Percentiles rank a stretch among this genome's conserved stretches.
These are phyloP conservation scores for Podarcis siculus DNA, from an alignment of 2,797 vertebrate species.

Conservation along the genomic window DNA sequence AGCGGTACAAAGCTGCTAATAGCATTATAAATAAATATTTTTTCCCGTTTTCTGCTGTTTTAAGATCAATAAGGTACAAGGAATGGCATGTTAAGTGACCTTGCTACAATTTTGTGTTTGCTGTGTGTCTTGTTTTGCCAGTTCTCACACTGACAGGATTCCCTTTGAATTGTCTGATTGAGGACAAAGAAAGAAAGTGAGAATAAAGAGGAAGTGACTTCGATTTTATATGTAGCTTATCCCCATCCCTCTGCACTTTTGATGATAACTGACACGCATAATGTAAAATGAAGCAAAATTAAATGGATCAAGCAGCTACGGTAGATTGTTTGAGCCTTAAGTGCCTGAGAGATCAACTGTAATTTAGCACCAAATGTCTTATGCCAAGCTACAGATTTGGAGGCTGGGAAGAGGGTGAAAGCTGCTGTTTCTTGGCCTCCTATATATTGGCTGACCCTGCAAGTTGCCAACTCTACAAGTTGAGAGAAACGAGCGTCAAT, in stretches of 20 bases:
- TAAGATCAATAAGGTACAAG: neutral
- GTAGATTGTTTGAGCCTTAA: constrained; percentile 37
- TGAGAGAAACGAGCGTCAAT: constrained; percentile 31
- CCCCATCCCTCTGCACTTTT: neutral
- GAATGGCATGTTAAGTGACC: neutral
- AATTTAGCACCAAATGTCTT: constrained; percentile 50
- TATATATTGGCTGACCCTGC: constrained; percentile 7
- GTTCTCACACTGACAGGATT: neutral
- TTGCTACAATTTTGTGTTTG: neutral
- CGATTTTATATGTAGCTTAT: neutral
- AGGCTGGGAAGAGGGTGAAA: neutral
- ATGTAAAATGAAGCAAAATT: constrained; percentile 27
- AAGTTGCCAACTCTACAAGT: neutral
- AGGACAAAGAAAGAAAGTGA: constrained; percentile 28
- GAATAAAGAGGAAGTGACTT: constrained; percentile 2
- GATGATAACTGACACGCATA: neutral
- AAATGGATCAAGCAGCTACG: constrained; percentile 24
- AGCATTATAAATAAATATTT: too few relatives aligned
- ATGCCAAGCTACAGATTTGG: constrained; percentile 35
- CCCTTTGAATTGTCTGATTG: constrained; percentile 45
- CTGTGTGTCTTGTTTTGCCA: neutral
- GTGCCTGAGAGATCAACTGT: constrained; percentile 17
- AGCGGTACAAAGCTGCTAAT: too few relatives aligned
- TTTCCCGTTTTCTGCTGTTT: neutral
- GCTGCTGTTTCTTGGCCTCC: neutral